Evolutionary conservation across 2,888 invertebrate species (phyloP).

Genomic region (Phyllotreta cruciferae): DNA sequence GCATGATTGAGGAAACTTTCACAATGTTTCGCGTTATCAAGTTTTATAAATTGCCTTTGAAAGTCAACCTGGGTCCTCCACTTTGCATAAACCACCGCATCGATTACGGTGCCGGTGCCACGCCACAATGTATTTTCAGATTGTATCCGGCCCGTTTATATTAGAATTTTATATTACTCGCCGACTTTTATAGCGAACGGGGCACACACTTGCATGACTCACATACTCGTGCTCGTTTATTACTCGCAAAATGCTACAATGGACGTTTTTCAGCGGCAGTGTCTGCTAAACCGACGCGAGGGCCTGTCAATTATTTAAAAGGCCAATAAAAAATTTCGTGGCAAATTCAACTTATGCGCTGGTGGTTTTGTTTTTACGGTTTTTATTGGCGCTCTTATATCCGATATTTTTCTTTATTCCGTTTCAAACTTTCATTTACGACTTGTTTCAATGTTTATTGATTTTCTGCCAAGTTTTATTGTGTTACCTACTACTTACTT

Average conservation of each 20-base stretch:
- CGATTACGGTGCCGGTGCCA: slow-evolving; percentile 54
- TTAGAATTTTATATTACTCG: slow-evolving; percentile 60
- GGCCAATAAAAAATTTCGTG: background rate
- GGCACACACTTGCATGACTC: slow-evolving; percentile 56
- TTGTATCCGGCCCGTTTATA: slow-evolving; percentile 60
- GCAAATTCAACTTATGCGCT: too few species aligned
- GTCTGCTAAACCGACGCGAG: slow-evolving; percentile 16
- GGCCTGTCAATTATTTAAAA: slow-evolving; percentile 2
- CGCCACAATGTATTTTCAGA: slow-evolving; percentile 59
- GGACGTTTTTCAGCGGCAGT: slow-evolving; percentile 20
- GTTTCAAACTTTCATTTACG: too few species aligned
- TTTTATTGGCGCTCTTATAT: too few species aligned
- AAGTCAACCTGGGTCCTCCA: slow-evolving; percentile 58
- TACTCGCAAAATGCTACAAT: slow-evolving; percentile 34
- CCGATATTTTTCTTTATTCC: too few species aligned
- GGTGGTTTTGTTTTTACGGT: too few species aligned
- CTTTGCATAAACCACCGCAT: slow-evolving; percentile 59
- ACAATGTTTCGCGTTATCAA: slow-evolving; percentile 58
- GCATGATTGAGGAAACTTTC: slow-evolving; percentile 52
- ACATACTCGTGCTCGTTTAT: slow-evolving; percentile 52
- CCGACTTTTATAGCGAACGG: slow-evolving; percentile 58
- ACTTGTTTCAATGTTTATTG: too few species aligned
- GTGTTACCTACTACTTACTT: too few species aligned
- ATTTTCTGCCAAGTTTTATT: too few species aligned
- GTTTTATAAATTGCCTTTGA: slow-evolving; percentile 58